These are phyloP conservation scores for Actinostola sp. DNA, from an alignment of 92 coral and sea anemone genomes.

Conservation along the genomic window DNA sequence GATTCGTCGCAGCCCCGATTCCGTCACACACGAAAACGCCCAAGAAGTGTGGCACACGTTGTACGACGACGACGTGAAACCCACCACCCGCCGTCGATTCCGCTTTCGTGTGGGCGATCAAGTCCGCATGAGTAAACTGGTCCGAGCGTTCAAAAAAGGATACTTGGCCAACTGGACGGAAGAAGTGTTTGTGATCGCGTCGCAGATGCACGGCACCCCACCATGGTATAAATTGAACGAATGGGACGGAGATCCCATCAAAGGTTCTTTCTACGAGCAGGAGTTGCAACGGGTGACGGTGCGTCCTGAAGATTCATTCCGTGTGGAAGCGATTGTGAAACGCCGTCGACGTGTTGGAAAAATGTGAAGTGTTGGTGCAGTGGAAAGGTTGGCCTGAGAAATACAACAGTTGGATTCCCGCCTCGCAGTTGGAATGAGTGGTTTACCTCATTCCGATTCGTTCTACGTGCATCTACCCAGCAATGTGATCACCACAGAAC, in stretches of 20 bases:
- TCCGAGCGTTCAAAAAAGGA: too few relatives aligned
- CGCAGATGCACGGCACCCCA: not conserved
- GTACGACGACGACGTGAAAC: slow-evolving; percentile 2
- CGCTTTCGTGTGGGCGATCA: slow-evolving; percentile 21
- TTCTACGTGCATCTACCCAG: slow-evolving; percentile 8
- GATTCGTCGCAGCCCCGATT: slow-evolving; percentile 6
- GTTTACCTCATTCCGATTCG: too few relatives aligned
- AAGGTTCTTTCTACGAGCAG: slow-evolving; percentile 49
- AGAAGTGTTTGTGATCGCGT: slow-evolving; percentile 40
- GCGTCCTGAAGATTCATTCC: slow-evolving; percentile 33
- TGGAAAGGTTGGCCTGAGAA: too few relatives aligned
- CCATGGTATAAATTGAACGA: slow-evolving; percentile 39
- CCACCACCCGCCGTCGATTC: not conserved
- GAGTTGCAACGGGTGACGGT: too few relatives aligned
- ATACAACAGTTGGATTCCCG: too few relatives aligned
- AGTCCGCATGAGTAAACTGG: too few relatives aligned
- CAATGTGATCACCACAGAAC: not conserved
- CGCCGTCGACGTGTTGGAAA: not conserved
- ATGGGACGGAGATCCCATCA: slow-evolving; percentile 24
- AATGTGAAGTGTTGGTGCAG: too few relatives aligned
- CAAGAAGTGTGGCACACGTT: slow-evolving; percentile 7
- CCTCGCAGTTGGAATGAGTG: too few relatives aligned
- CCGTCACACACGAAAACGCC: slow-evolving; percentile 12
- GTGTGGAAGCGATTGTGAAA: slow-evolving; percentile 15
- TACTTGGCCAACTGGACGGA: too few relatives aligned